Base-by-base conservation (phyloP, 2,888 invertebrate genomes). In the Lepidocyrtoides sp. region DNA sequence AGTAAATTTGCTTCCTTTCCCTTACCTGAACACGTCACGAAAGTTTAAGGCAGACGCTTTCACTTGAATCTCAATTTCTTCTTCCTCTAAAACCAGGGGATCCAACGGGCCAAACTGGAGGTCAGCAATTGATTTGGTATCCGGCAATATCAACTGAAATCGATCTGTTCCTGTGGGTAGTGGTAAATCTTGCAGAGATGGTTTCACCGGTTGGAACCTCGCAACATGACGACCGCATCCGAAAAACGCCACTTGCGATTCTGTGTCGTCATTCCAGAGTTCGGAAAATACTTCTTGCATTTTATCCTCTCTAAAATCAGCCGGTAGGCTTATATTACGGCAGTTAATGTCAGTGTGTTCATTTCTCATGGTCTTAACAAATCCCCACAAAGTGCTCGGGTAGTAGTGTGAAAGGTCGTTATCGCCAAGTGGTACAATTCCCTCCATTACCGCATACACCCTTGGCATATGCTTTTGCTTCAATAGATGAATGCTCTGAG, bases 321-420 rank as follows among this genome's bases (percentile, higher is more conserved):
- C 26, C 0, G 23, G n/a, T 0, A 81, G 23, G 26, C 60, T 60
- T 1, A 90, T 66, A 20, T 48, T 51, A 5, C 79, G 17, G 41
- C 77, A 66, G 26, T 90, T 84, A 2, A 90, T 41, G 7, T 84
- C 84, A 0, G 54, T 77, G 26, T 79, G 17, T 72, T 91, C 91
- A 36, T 89, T 89, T 32, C 48, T 26, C 10, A 91, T 41, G 0
- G 89, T 36, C n/a, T 89, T 12, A 14, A 41, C 8, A 0, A n/a
- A 8, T 2, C 41, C 17, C 20, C 10, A 48, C 12, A 48, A n/a
- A 10, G 48, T 7, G 1, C 26, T 69, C 41, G 20, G 17, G 20
- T 4, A 2, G 20, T 0, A 41, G 0, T 41, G 17, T 8, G 8
- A 10, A 5, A 69, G 36, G 3, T 89, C 86, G n/a, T 17, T 69